Conservation (phyloP, 2,113 vertebrate genomes). For the Opisthocomus hoazin region DNA sequence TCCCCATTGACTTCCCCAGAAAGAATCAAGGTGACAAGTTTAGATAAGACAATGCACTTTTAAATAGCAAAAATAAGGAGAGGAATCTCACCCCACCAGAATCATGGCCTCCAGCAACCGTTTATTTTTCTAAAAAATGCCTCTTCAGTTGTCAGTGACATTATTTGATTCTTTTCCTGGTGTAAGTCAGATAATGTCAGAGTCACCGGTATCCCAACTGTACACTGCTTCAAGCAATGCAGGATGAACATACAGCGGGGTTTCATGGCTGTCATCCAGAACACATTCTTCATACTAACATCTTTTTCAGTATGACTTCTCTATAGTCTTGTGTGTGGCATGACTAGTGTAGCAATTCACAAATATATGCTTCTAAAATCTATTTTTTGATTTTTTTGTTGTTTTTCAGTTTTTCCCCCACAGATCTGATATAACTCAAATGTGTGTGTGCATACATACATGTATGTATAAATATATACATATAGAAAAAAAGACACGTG, state of each 20-base stretch:
- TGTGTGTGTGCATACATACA: not conserved
- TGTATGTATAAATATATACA: not conserved
- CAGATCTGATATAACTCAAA: not conserved
- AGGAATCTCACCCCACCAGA: slow-evolving; percentile 38
- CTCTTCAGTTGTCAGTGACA: not conserved
- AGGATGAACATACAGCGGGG: not conserved
- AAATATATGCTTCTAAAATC: not conserved
- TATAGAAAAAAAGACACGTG: not conserved
- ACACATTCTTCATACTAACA: not conserved
- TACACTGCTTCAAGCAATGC: not conserved
- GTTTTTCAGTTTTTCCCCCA: not conserved
- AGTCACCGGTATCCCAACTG: not conserved
- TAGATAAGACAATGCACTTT: slow-evolving; percentile 32
- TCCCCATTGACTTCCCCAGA: not conserved
- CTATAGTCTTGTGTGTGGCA: not conserved
- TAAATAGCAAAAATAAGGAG: slow-evolving; percentile 11
- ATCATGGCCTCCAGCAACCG: slow-evolving; percentile 3
- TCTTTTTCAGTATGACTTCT: not conserved
- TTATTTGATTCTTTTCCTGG: not conserved
- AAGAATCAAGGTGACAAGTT: slow-evolving; percentile 19
- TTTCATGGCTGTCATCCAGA: not conserved
- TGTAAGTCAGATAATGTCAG: not conserved
- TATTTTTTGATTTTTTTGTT: not conserved
- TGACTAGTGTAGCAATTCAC: not conserved
- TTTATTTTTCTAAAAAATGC: not conserved